Conservation (phyloP, 2,888 invertebrate species). For the Arenicola marina region DNA sequence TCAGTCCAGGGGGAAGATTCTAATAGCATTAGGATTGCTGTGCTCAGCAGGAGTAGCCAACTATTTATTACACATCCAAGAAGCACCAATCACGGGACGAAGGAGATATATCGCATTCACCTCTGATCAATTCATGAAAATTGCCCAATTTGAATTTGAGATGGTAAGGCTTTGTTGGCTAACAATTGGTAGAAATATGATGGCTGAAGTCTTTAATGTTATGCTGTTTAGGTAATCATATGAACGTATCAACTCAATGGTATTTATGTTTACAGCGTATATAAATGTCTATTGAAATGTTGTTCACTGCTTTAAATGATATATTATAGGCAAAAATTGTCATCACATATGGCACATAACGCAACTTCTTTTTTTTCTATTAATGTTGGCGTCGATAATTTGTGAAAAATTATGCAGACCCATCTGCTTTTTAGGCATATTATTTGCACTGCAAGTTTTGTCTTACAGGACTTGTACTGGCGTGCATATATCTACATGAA, state of each 20-base stretch:
- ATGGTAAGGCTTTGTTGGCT: conserved; percentile 38
- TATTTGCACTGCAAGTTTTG: too few relatives aligned
- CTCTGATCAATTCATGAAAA: conserved; percentile 60
- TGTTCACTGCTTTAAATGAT: too few relatives aligned
- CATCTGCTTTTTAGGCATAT: too few relatives aligned
- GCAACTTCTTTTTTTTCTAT: too few relatives aligned
- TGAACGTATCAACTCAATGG: not conserved
- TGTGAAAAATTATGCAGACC: too few relatives aligned
- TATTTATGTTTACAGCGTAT: not conserved
- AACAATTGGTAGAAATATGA: too few relatives aligned
- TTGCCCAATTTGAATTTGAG: conserved; percentile 60
- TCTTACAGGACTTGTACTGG: too few relatives aligned
- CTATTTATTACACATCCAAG: conserved; percentile 63
- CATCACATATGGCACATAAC: too few relatives aligned
- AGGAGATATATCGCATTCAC: conserved; percentile 65
- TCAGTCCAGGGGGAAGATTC: conserved; percentile 19
- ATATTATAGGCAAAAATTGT: too few relatives aligned
- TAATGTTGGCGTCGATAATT: too few relatives aligned
- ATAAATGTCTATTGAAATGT: not conserved
- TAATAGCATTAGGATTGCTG: conserved; percentile 13
- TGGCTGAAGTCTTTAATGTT: too few relatives aligned
- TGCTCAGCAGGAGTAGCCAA: conserved; percentile 32
- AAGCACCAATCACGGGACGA: conserved; percentile 65
- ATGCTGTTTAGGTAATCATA: not conserved
- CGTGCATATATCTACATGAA: too few relatives aligned